phyloP scores from a whole-genome alignment of 1,140 invertebrate species.

The Cotesia vestalis region DNA sequence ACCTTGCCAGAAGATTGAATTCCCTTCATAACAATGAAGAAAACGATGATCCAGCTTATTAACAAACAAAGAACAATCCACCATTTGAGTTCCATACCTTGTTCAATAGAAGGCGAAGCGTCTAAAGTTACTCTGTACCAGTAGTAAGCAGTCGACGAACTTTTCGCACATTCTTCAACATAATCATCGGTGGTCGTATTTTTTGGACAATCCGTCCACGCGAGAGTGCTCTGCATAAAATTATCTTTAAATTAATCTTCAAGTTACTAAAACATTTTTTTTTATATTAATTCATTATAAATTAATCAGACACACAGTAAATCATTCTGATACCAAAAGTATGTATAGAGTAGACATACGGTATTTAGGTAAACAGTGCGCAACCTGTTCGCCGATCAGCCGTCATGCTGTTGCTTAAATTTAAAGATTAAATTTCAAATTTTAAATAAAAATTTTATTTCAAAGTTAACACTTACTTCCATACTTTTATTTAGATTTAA shows the following conservation, averaged over 20 bases:
- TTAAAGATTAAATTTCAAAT: neutral
- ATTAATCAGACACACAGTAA: too few species aligned
- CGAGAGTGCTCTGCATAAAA: slow-evolving; percentile 74
- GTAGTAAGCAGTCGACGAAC: slow-evolving; percentile 88
- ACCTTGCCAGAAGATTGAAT: slow-evolving; percentile 98
- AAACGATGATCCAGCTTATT: slow-evolving; percentile 93
- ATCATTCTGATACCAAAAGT: too few species aligned
- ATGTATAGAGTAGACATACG: neutral
- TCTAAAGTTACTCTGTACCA: slow-evolving; percentile 89
- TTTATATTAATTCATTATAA: neutral
- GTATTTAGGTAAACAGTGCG: slow-evolving; percentile 3
- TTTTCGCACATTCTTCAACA: slow-evolving; percentile 80
- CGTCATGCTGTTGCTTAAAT: slow-evolving; percentile 6
- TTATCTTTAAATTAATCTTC: slow-evolving; percentile 10
- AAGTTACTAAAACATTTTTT: neutral
- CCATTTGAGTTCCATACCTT: slow-evolving; percentile 86
- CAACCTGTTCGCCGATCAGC: neutral
- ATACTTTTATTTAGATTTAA: slow-evolving; percentile 2
- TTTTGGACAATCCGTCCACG: slow-evolving; percentile 84
- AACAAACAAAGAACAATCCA: slow-evolving; percentile 94
- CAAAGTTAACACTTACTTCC: slow-evolving; percentile 10
- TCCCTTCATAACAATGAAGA: slow-evolving; percentile 97
- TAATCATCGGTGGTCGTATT: slow-evolving; percentile 72
- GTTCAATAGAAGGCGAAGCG: slow-evolving; percentile 83
- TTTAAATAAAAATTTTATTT: neutral